phyloP scores from a whole-genome alignment of 2,888 invertebrate species.

The Helicoverpa assulta region DNA sequence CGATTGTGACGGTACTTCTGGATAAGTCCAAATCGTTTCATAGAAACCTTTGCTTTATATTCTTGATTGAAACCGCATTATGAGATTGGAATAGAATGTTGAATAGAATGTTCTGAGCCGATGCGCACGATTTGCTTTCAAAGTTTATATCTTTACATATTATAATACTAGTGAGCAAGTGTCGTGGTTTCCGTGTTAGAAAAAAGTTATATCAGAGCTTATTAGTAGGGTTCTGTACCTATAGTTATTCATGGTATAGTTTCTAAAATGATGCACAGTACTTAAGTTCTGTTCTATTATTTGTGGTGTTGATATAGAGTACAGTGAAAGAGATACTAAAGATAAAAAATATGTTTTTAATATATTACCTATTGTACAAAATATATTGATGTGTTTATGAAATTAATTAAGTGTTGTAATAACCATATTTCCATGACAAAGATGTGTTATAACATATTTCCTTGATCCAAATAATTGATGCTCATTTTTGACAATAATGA shows the following conservation, averaged over 20 bases:
- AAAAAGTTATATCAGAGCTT: background rate
- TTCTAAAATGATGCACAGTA: too few relatives aligned
- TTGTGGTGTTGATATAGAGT: too few relatives aligned
- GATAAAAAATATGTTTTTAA: background rate
- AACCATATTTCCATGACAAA: conserved; percentile 16
- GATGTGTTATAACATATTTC: conserved; percentile 23
- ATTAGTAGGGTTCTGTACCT: conserved; percentile 12
- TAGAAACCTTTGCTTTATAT: conserved; percentile 63
- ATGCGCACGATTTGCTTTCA: conserved; percentile 52
- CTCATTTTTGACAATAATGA: conserved; percentile 17
- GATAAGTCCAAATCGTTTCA: conserved; percentile 67
- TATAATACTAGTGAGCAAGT: conserved; percentile 5
- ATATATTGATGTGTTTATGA: background rate
- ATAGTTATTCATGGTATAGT: background rate
- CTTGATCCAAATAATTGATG: conserved; percentile 43
- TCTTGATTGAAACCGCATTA: conserved; percentile 53
- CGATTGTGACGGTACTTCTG: conserved; percentile 56
- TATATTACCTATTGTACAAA: background rate
- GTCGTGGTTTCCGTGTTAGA: conserved; percentile 40
- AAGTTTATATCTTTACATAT: conserved; percentile 27
- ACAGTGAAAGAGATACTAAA: too few relatives aligned
- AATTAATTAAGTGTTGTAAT: conserved; percentile 21
- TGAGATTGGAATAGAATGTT: conserved; percentile 23
- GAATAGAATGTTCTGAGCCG: conserved; percentile 19
- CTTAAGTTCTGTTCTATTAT: too few relatives aligned